These are phyloP conservation scores for Chaenodraco wilsoni DNA, from an alignment of 2,797 vertebrate species.

Conservation along the genomic window DNA sequence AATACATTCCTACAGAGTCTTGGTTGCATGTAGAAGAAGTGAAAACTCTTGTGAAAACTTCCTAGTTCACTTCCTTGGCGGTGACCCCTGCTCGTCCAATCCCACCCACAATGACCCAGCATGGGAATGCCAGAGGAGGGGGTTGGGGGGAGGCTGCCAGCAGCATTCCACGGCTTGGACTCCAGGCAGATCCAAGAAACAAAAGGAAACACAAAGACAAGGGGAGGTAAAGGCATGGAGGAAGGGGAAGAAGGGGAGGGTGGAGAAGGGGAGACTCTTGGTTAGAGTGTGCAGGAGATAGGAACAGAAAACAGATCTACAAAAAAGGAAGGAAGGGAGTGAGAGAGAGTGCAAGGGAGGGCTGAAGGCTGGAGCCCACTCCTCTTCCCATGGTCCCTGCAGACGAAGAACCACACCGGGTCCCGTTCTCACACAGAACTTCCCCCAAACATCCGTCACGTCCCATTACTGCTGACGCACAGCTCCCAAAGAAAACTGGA, in stretches of 20 bases:
- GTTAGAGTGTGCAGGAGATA: conserved; percentile 26
- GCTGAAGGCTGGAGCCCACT: conserved; percentile 50
- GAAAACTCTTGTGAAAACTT: conserved; percentile 81
- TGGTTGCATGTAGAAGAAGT: conserved; percentile 52
- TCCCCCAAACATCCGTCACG: conserved; percentile 79
- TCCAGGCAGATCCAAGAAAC: conserved; percentile 64
- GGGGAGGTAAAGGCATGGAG: conserved; percentile 41
- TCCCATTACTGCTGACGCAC: conserved; percentile 80
- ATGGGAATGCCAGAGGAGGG: conserved; percentile 74
- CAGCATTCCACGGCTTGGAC: conserved; percentile 75
- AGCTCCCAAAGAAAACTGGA: conserved; percentile 69
- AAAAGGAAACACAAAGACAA: conserved; percentile 57
- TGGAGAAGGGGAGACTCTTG: conserved; percentile 21
- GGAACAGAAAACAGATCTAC: conserved; percentile 20
- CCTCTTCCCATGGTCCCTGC: conserved; percentile 79
- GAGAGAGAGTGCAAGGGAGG: conserved; percentile 8
- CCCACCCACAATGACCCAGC: conserved; percentile 81
- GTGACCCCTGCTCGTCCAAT: conserved; percentile 73
- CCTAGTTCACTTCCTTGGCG: conserved; percentile 83
- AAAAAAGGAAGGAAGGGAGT: conserved; percentile 31
- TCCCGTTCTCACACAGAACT: conserved; percentile 69
- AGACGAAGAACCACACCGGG: conserved; percentile 67
- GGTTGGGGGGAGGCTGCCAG: conserved; percentile 54
- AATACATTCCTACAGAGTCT: conserved; percentile 41
- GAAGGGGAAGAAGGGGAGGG: conserved; percentile 28